Base-by-base conservation (phyloP, 2,113 vertebrate species). In the Thamnaconus septentrionalis region DNA sequence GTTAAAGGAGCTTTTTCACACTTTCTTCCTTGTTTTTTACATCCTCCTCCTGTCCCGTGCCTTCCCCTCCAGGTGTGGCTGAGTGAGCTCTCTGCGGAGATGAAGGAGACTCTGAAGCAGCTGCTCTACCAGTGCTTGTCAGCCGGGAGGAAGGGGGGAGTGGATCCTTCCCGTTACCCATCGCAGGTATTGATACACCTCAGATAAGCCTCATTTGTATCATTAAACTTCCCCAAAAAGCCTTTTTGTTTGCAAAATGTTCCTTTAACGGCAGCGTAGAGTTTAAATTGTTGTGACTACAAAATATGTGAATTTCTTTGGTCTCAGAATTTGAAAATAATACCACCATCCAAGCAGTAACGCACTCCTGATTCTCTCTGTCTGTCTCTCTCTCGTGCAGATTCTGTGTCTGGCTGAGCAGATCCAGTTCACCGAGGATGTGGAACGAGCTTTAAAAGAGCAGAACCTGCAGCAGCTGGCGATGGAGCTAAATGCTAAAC, bases 341-440 rank as follows among this genome's bases (percentile, higher is more conserved):
- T 49, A 7, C 45, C 8, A 46, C 8, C 5, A 5, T 48, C 47
- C 8, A 48, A 48, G 4, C 47, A 5, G 6, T 7, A 48, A 5
- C 48, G 5, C 48, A 50, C 48, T 5, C 8, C 48, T 50, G 9
- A 11, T 53, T 54, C 10, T 8, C 49, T 8, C 45, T 48, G 11
- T 5, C 4, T 11, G 3, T 18, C 0, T 10, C 5, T 68, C 54
- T 66, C 11, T 54, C 56, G 12, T 85, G 40, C 59, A 99, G 97
- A 93, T 98, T 85, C 84, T 99, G 42, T 98, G 93, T 69, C 88
- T 99, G 80, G 94, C 96, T 52, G 97, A 98, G 63, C 95, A 98
- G 90, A 98, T 99, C 88, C 94, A 95, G 69, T 99, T 99, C 70
- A 98, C 97, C 45, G 94, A 96, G 87, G 96, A 98, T 79, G 91